phyloP scores from a whole-genome alignment of 2,797 vertebrate genomes.

The Lateolabrax maculatus region DNA sequence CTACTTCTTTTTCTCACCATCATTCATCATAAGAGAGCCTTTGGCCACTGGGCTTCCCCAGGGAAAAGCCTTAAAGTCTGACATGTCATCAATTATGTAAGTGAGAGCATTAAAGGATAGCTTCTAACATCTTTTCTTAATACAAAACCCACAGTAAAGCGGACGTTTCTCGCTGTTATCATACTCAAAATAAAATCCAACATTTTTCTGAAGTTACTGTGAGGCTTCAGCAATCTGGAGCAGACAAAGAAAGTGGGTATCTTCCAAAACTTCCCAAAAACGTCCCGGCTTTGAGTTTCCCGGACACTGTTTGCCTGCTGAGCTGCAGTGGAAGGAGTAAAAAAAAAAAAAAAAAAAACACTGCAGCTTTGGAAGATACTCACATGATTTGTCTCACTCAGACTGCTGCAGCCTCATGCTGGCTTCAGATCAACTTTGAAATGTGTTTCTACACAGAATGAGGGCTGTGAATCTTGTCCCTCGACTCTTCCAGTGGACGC shows the following conservation, averaged over 20 bases:
- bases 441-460: background rate
- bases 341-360: background rate
- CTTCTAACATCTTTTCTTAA: background rate
- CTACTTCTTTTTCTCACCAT: slow-evolving; percentile 26
- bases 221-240: background rate
- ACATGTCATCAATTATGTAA: slow-evolving; percentile 8
- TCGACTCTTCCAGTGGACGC: background rate
- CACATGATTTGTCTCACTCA: background rate
- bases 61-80: background rate
- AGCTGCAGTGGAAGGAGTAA: background rate
- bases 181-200: background rate
- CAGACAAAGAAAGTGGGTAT: background rate
- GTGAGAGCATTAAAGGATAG: background rate
- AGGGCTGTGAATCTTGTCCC: background rate
- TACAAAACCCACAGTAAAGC: background rate
- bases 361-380: background rate
- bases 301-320: background rate
- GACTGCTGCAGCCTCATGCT: background rate
- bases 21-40: slow-evolving; percentile 35
- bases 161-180: background rate
- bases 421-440: background rate
- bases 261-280: background rate
- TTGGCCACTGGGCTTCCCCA: slow-evolving; percentile 32
- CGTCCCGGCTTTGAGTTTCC: too few species aligned
- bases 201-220: background rate